Base-by-base conservation (phyloP, 30 jellyfish, hydroid and myxozoan species). In the Turritopsis rubra region DNA sequence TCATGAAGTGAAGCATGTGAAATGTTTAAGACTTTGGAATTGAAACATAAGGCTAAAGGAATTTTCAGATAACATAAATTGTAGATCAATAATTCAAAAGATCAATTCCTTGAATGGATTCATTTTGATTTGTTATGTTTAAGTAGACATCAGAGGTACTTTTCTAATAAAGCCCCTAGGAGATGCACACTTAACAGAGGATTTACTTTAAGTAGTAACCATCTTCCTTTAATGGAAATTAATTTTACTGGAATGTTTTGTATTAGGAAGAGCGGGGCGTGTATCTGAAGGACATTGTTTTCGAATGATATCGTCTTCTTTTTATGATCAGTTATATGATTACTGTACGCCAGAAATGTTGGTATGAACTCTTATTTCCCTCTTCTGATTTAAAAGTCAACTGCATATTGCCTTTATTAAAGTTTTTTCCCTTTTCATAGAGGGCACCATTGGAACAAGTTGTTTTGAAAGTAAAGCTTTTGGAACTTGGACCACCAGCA, bases 191-290 rank as follows among this genome's bases (percentile, higher is more conserved):
- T n/a, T n/a, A n/a, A n/a, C n/a, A n/a, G n/a, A n/a, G n/a, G n/a
- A n/a, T n/a, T n/a, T n/a, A n/a, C n/a, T n/a, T 71, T 20, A 21
- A 19, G 86, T 84, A 18, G 53, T 26, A 21, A 13, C 79, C 26
- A 41, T 30, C 53, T 19, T 66, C 17, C 29, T 3, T 74, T 74
- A 30, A 26, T 74, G 72, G 74, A 66, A 7, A 17, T 68, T 0
- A 3, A 53, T 4, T 0, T 0, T 17, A n/a, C 9, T 1, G 60
- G 68, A 7, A 28, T 65, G 75, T 75, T 3, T 83, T 52, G 54
- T 13, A 20, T 20, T 53, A 93, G 99, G 99, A 1, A 95, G 99
- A 41, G 99, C 99, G 84, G 99, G 99, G 26, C 92, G 99, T 70
- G 98, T 95, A 16, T 85, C 96, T 29, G 92, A 83, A 72, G 99